These are phyloP conservation scores for Ifrita kowaldi DNA, from an alignment of 2,113 vertebrate species.

Conservation along the genomic window DNA sequence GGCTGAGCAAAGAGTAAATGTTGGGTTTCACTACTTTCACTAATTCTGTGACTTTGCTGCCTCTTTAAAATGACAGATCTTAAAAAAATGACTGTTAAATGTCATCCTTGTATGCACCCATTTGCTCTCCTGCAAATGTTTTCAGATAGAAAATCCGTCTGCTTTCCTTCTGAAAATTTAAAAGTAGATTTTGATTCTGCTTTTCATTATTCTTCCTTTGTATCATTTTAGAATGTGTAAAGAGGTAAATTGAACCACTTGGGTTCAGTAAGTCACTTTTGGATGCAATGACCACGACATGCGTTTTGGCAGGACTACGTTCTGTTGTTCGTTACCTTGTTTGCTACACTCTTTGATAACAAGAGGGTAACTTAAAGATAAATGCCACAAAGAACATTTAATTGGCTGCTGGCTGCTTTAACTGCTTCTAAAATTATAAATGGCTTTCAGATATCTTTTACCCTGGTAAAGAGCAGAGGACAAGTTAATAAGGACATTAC, in stretches of 20 bases:
- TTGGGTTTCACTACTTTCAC: not conserved
- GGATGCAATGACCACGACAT: fast-evolving
- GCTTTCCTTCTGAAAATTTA: not conserved
- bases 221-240: not conserved
- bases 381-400: not conserved
- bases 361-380: not conserved
- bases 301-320: not conserved
- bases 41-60: not conserved
- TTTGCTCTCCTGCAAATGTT: not conserved
- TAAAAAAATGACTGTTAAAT: not conserved
- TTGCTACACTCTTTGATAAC: not conserved
- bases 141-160: not conserved
- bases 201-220: not conserved
- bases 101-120: not conserved
- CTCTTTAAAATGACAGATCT: not conserved
- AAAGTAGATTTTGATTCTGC: not conserved
- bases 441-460: not conserved
- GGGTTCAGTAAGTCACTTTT: not conserved
- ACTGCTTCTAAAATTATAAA: not conserved
- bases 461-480: not conserved
- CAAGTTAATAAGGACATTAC: not conserved
- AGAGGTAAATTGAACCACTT: not conserved
- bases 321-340: not conserved
- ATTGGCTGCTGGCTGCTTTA: not conserved
- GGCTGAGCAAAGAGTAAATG: not conserved